Evolutionary conservation across 1,140 invertebrate species (phyloP).

Genomic region (Aphelenchoides avenae): DNA sequence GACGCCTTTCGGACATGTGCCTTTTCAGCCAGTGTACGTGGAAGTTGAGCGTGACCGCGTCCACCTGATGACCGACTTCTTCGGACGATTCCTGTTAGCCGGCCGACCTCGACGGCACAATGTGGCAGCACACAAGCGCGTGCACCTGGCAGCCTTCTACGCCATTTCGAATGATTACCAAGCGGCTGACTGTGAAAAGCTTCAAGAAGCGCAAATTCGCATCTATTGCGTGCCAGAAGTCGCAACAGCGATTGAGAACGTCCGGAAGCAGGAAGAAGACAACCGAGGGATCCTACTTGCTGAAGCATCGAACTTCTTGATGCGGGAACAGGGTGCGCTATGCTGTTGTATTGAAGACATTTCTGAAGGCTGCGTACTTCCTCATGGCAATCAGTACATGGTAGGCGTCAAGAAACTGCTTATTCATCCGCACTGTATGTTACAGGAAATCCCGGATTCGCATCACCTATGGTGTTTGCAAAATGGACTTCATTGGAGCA

Average conservation of each 20-base stretch:
- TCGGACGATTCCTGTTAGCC: slow-evolving; percentile 48
- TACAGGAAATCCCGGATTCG: slow-evolving; percentile 50
- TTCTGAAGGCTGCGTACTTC: slow-evolving; percentile 30
- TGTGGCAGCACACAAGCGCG: slow-evolving; percentile 41
- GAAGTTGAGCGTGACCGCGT: slow-evolving; percentile 50
- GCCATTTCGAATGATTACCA: no score
- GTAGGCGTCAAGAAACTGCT: slow-evolving; percentile 18
- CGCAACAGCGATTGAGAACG: slow-evolving; percentile 49
- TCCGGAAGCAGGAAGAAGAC: slow-evolving; percentile 50
- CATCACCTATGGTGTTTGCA: slow-evolving; percentile 54
- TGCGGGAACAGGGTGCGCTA: slow-evolving; percentile 41
- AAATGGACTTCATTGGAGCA: slow-evolving; percentile 50
- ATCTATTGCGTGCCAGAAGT: slow-evolving; percentile 55
- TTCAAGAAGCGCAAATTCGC: slow-evolving; percentile 26
- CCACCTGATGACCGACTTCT: slow-evolving; percentile 51
- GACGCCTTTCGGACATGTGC: no score
- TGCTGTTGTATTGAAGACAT: slow-evolving; percentile 54
- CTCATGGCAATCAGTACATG: slow-evolving; percentile 34
- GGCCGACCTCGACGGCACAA: slow-evolving; percentile 42
- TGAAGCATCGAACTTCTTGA: slow-evolving; percentile 45
- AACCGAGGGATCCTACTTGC: slow-evolving; percentile 34
- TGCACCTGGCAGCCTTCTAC: slow-evolving; percentile 44
- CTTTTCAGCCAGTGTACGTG: slow-evolving; percentile 41
- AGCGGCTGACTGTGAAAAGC: neutral
- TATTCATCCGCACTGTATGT: neutral